Evolutionary conservation across 2,797 vertebrate genomes (phyloP).

Genomic region (Nannoperca obscura): DNA sequence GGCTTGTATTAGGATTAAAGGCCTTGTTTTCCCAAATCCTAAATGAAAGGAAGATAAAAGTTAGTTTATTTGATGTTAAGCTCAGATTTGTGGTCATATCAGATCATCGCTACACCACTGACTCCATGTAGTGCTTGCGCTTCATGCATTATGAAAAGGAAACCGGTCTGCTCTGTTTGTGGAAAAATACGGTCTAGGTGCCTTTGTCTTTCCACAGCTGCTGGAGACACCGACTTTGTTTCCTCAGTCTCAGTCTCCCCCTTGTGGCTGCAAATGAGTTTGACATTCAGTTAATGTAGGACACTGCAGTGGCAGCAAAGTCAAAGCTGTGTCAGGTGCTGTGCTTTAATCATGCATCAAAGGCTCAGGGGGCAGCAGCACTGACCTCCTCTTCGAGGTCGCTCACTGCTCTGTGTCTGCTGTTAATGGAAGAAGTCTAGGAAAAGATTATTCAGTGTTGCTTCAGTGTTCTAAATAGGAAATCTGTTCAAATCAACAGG

Average conservation of each 20-base stretch:
- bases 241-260: slow-evolving; percentile 61
- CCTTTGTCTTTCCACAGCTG: slow-evolving; percentile 29
- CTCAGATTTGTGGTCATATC: neutral
- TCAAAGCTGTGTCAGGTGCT: slow-evolving; percentile 58
- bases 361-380: slow-evolving; percentile 16
- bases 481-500: slow-evolving; percentile 1
- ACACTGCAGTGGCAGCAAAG: slow-evolving; percentile 77
- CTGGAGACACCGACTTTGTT: neutral
- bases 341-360: slow-evolving; percentile 54
- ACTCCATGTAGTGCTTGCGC: neutral
- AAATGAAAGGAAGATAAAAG: neutral
- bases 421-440: neutral
- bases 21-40: slow-evolving; percentile 13
- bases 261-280: slow-evolving; percentile 65
- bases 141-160: slow-evolving; percentile 29
- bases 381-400: slow-evolving; percentile 12
- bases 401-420: neutral
- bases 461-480: neutral
- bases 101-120: neutral
- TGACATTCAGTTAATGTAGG: slow-evolving; percentile 55
- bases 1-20: slow-evolving; percentile 20
- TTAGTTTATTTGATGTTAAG: slow-evolving; percentile 4
- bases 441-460: neutral
- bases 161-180: slow-evolving; percentile 12
- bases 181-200: slow-evolving; percentile 42